These are phyloP conservation scores for Lycopodina hypogea DNA, from an alignment of 37 sponge, comb jelly and placozoan species.

Conservation along the genomic window DNA sequence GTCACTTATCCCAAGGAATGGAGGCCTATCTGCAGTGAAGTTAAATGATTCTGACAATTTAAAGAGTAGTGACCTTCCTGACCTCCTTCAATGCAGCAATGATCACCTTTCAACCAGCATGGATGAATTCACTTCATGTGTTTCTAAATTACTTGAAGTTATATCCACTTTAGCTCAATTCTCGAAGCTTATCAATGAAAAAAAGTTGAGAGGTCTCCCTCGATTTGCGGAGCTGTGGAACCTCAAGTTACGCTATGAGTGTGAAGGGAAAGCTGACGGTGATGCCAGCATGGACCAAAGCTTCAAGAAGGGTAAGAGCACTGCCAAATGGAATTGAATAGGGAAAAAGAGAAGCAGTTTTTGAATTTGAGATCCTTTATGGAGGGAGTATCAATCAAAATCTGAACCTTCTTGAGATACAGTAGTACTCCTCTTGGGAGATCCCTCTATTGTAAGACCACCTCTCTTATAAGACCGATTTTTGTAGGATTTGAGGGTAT, in stretches of 20 bases:
- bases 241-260: neutral
- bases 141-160: conserved; percentile 37
- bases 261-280: neutral
- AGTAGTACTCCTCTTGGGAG: too few species aligned
- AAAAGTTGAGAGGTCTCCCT: conserved; percentile 52
- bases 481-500: too few species aligned
- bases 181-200: conserved; percentile 4
- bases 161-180: conserved; percentile 54
- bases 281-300: neutral
- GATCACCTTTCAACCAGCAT: conserved; percentile 27
- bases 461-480: too few species aligned
- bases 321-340: neutral
- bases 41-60: neutral
- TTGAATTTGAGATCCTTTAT: neutral
- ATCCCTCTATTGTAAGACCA: too few species aligned
- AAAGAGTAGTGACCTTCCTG: neutral
- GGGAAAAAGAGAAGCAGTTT: neutral
- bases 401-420: too few species aligned
- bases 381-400: too few species aligned
- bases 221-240: conserved; percentile 32
- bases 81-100: conserved; percentile 33
- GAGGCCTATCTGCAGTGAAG: neutral
- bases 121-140: conserved; percentile 33
- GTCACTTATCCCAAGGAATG: neutral
- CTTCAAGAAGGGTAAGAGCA: neutral